Percentiles rank a stretch among this genome's conserved stretches.
Conservation (phyloP, 2,797 vertebrate species). For the Eremophila alpestris region DNA sequence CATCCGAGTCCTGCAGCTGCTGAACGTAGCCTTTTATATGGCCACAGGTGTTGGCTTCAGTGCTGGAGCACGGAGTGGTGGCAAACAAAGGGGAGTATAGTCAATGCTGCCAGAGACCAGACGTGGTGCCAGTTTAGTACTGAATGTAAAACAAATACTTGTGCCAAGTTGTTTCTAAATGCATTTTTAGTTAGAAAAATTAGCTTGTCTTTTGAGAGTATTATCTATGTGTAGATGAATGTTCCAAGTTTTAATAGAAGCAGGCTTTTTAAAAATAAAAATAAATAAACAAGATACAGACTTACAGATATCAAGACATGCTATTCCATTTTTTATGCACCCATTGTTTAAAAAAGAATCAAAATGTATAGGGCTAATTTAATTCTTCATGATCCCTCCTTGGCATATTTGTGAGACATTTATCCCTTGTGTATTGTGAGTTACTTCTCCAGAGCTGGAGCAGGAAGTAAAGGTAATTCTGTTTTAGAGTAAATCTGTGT, state of each 20-base stretch:
- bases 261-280: slow-evolving; percentile 27
- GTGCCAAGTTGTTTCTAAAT: slow-evolving; percentile 74
- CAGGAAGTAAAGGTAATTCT: not conserved
- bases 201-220: slow-evolving; percentile 68
- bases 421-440: not conserved
- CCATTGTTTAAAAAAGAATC: not conserved
- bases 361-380: not conserved
- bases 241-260: slow-evolving; percentile 45
- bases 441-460: not conserved
- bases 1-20: slow-evolving; percentile 79
- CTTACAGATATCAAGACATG: not conserved
- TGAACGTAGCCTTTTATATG: slow-evolving; percentile 72
- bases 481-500: not conserved
- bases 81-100: slow-evolving; percentile 75
- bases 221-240: slow-evolving; percentile 44
- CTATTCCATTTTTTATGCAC: not conserved
- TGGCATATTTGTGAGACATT: not conserved
- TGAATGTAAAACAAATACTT: slow-evolving; percentile 75
- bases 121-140: slow-evolving; percentile 72
- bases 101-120: slow-evolving; percentile 72
- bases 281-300: slow-evolving; percentile 6
- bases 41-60: slow-evolving; percentile 78
- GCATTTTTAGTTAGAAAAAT: slow-evolving; percentile 76
- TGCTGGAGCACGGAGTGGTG: slow-evolving; percentile 51
- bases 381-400: not conserved